Evolutionary conservation across 1,140 invertebrate genomes (phyloP).

Genomic region (Melitaea cinxia): DNA sequence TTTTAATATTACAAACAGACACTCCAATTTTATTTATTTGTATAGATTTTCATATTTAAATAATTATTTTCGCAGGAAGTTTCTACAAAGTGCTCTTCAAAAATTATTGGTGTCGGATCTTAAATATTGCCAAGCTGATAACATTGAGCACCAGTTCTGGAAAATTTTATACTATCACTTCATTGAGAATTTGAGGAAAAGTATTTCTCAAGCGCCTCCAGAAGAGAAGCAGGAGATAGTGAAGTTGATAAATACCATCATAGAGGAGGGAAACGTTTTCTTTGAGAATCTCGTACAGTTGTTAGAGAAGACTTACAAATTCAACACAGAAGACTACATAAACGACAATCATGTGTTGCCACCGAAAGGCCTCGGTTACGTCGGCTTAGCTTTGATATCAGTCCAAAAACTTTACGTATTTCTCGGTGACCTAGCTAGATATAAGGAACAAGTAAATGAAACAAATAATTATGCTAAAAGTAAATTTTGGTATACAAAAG

Average conservation of each 20-base stretch:
- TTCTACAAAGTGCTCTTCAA: constrained; percentile 88
- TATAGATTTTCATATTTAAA: too few species aligned
- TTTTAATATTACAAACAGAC: too few species aligned
- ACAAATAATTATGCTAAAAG: constrained; percentile 93
- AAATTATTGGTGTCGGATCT: constrained; percentile 90
- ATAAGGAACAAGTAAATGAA: constrained; percentile 92
- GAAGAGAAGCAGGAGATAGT: constrained; percentile 84
- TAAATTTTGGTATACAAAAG: constrained; percentile 94
- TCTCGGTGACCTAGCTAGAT: constrained; percentile 94
- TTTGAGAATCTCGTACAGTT: constrained; percentile 89
- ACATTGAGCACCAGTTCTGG: constrained; percentile 95
- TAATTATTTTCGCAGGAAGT: constrained; percentile 41
- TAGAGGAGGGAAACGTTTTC: constrained; percentile 91
- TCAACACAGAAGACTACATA: constrained; percentile 86
- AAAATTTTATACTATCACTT: constrained; percentile 95
- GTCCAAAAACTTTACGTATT: constrained; percentile 94
- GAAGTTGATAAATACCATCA: constrained; percentile 86
- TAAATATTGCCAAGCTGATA: constrained; percentile 93
- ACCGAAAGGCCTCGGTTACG: constrained; percentile 84
- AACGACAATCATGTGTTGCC: constrained; percentile 77
- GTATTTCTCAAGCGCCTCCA: constrained; percentile 80
- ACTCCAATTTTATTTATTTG: too few species aligned
- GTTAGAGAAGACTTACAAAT: constrained; percentile 88
- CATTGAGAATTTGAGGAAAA: constrained; percentile 90
- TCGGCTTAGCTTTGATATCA: constrained; percentile 90